Base-by-base conservation (phyloP, 1,140 invertebrate genomes). In the Latrodectus geometricus region DNA sequence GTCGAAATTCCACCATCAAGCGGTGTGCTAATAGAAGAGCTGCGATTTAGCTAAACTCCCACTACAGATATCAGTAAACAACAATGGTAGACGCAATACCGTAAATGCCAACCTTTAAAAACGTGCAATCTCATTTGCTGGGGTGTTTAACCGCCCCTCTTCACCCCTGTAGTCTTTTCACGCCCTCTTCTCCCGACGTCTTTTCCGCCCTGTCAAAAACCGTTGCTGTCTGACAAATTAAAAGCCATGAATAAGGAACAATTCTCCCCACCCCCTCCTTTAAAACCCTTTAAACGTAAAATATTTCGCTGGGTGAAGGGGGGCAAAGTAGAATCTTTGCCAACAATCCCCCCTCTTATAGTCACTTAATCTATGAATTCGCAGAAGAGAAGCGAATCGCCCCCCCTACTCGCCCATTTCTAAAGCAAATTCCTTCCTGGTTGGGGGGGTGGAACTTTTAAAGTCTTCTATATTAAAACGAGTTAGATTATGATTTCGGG, bases 181-280 rank as follows among this genome's bases (percentile, higher is more conserved):
- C 52, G 9, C 74, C 14, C 52, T 4, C 9, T 21, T 54, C 52
- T 23, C 50, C 74, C 8, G 20, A 56, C 54, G n/a, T 69, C 14
- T 76, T 66, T 48, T 68, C 54, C 17, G 11, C 61, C 14, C 76
- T 78, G 76, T 78, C 76, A 78, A 78, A 78, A 78, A 78, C 56
- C 76, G 76, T 78, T 78, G 61, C 76, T 3, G 61, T 20, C 35
- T 78, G 76, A 78, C 76, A 78, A 78, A 78, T 78, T 78, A 78
- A 78, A 78, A 78, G 76, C 76, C 76, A 68, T 78, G 76, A 78
- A 78, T 78, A 78, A 78, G 76, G 56, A 49, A 78, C 15, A 12
- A 50, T 54, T 4, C 50, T 23, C 54, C 14, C 48, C 14, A 4
- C 20, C 17, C 11, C 12, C 21, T 20, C n/a, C 35, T 76, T 76